Percentiles rank a stretch among this genome's conserved stretches.
Conservation (phyloP, 2,797 vertebrate genomes). For the Vireo griseus region DNA sequence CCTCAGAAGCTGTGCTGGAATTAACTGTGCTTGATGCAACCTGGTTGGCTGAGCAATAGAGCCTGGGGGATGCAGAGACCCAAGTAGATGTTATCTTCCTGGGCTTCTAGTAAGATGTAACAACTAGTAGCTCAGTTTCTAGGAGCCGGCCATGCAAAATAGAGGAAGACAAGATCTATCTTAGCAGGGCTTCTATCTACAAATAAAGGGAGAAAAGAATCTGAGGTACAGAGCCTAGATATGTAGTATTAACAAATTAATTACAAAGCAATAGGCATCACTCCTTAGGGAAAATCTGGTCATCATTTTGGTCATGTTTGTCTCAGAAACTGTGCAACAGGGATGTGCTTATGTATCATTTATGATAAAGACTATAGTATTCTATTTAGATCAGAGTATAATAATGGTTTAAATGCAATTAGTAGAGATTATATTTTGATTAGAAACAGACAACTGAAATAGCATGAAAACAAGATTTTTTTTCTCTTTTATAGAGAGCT, state of each 20-base stretch:
- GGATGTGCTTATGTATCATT: neutral
- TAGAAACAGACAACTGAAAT: neutral
- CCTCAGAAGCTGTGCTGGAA: neutral
- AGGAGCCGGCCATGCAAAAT: neutral
- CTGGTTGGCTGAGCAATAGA: neutral
- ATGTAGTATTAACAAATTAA: neutral
- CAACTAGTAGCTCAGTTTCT: neutral
- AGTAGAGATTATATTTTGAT: neutral
- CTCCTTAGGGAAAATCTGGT: neutral
- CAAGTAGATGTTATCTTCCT: neutral
- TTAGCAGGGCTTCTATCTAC: neutral
- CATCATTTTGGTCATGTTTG: neutral
- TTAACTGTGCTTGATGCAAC: neutral
- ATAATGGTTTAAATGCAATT: neutral
- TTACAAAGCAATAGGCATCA: neutral
- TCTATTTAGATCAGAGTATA: neutral
- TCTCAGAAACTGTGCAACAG: neutral
- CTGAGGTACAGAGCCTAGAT: neutral
- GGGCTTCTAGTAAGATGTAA: neutral
- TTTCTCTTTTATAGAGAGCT: neutral
- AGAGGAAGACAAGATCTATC: neutral
- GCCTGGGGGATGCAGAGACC: neutral
- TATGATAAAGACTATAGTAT: neutral
- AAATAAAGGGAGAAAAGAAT: neutral
- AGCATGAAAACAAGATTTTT: rapidly evolving